These are phyloP conservation scores for Caranx melampygus DNA, from an alignment of 2,113 vertebrate species.

Conservation along the genomic window DNA sequence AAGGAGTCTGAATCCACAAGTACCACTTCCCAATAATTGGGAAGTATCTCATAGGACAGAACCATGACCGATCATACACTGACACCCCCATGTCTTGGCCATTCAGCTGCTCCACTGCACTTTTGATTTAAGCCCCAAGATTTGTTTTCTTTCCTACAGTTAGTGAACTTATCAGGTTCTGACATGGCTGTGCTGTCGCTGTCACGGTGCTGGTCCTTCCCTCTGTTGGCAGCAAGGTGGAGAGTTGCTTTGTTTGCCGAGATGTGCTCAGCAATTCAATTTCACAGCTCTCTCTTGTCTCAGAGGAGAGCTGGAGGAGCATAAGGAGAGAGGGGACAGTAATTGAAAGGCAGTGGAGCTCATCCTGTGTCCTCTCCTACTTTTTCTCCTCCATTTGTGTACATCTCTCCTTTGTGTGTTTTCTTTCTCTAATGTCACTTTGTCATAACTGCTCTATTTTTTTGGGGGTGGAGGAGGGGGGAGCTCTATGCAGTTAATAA, in stretches of 20 bases:
- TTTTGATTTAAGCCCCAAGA: constrained; percentile 46
- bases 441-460: constrained; percentile 5
- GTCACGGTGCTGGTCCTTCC: constrained; percentile 52
- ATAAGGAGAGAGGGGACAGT: constrained; percentile 60
- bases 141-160: constrained; percentile 62
- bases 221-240: constrained; percentile 55
- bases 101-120: constrained; percentile 33
- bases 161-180: constrained; percentile 62
- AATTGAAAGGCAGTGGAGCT: constrained; percentile 78
- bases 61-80: background rate
- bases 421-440: constrained; percentile 14
- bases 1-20: background rate
- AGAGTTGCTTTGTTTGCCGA: constrained; percentile 73
- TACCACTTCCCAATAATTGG: background rate
- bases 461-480: background rate
- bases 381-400: constrained; percentile 25
- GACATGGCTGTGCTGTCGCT: constrained; percentile 63
- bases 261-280: constrained; percentile 79
- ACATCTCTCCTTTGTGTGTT: constrained; percentile 32
- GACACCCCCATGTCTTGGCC: constrained; percentile 9
- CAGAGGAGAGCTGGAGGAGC: constrained; percentile 61
- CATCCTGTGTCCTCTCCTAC: constrained; percentile 55
- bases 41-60: constrained; percentile 12
- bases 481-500: background rate
- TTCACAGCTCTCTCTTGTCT: constrained; percentile 69